phyloP scores from a whole-genome alignment of 2,797 vertebrate genomes.

The Onychomys leucogaster region DNA sequence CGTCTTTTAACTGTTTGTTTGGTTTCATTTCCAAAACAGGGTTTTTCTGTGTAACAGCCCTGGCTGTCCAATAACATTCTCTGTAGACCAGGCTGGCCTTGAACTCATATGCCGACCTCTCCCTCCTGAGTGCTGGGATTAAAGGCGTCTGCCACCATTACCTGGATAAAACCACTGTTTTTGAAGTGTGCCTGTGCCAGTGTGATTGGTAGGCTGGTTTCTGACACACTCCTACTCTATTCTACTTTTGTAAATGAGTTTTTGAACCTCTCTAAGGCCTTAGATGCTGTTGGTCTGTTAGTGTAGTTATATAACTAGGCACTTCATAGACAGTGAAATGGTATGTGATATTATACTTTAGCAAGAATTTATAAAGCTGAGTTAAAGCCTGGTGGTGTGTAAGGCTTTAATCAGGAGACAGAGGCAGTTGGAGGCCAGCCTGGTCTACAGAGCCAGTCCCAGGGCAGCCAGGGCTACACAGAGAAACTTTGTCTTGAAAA shows the following conservation, averaged over 20 bases:
- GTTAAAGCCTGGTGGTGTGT: background rate
- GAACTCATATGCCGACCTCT: background rate
- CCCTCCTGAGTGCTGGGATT: background rate
- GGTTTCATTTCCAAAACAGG: background rate
- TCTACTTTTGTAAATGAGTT: background rate
- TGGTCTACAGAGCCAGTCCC: background rate
- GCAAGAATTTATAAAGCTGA: slow-evolving; percentile 26
- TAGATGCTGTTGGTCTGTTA: background rate
- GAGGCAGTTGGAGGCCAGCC: background rate
- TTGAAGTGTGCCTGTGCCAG: background rate
- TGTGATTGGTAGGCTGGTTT: background rate
- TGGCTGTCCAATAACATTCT: no score
- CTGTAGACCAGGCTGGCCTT: background rate
- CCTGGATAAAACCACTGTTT: background rate
- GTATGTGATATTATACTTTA: slow-evolving; percentile 7
- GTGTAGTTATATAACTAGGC: background rate
- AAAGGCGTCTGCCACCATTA: background rate
- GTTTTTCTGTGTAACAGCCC: background rate
- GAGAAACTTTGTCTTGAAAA: background rate
- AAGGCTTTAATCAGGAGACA: background rate
- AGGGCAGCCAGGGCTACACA: background rate
- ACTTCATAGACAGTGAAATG: slow-evolving; percentile 27
- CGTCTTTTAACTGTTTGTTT: background rate
- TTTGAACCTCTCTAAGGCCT: background rate
- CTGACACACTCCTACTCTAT: background rate